phyloP scores from a whole-genome alignment of 1,140 invertebrate genomes.

The Pseudomyrmex gracilis region DNA sequence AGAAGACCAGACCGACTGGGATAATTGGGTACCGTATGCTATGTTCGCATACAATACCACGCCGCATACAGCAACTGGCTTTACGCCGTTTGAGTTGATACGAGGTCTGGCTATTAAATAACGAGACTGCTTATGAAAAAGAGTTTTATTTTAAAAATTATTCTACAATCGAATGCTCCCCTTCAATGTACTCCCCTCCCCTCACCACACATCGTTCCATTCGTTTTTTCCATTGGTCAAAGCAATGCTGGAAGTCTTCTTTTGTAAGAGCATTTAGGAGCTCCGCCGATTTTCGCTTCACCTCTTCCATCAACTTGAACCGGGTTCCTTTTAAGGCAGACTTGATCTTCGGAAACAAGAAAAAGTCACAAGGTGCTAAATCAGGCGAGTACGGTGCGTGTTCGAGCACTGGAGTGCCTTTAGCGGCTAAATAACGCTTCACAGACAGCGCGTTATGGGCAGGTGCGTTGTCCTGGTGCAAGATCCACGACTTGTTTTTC shows the following conservation, averaged over 20 bases:
- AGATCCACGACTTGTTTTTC: conserved; percentile 62
- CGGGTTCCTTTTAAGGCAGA: conserved; percentile 66
- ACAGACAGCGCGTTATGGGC: conserved; percentile 66
- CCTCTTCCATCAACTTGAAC: not conserved
- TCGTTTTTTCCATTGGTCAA: not conserved
- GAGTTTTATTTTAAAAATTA: too few species aligned
- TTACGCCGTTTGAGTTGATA: too few species aligned
- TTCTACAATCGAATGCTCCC: too few species aligned
- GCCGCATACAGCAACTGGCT: too few species aligned
- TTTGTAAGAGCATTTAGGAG: not conserved
- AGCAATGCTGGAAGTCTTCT: conserved; percentile 4
- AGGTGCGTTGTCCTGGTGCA: conserved; percentile 74
- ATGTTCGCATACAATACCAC: too few species aligned
- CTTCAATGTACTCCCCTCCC: conserved; percentile 13
- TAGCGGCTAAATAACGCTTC: conserved; percentile 72
- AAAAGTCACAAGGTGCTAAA: conserved; percentile 80
- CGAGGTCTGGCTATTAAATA: too few species aligned
- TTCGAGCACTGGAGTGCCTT: conserved; percentile 56
- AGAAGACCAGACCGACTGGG: too few species aligned
- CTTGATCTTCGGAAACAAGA: conserved; percentile 78
- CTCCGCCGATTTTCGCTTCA: not conserved
- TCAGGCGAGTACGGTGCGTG: conserved; percentile 79
- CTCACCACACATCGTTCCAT: not conserved
- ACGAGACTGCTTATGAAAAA: too few species aligned
- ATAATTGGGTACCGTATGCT: too few species aligned